phyloP scores from a whole-genome alignment of 2,888 invertebrate genomes.

The Erebia palarica region DNA sequence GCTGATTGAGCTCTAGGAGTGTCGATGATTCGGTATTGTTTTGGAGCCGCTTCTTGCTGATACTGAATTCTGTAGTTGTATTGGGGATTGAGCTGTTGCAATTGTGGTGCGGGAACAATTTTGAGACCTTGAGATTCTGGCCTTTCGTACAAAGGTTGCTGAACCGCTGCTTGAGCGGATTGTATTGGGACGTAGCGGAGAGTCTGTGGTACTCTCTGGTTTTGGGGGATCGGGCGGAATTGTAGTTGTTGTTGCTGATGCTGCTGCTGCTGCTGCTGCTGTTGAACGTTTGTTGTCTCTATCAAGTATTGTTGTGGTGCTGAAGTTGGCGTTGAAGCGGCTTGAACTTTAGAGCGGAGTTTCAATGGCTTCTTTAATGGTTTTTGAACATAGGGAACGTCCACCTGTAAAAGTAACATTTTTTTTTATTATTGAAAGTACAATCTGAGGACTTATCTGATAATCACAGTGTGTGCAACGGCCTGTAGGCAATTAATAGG shows the following conservation, averaged over 20 bases:
- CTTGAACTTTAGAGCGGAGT: conserved; percentile 63
- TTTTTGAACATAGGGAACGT: conserved; percentile 67
- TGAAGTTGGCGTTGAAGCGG: conserved; percentile 55
- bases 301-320: conserved; percentile 78
- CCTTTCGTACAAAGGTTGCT: conserved; percentile 63
- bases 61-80: conserved; percentile 66
- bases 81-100: conserved; percentile 56
- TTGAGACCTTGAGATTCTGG: conserved; percentile 74
- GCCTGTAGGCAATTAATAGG: no score
- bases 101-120: conserved; percentile 73
- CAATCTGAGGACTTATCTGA: no score
- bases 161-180: conserved; percentile 51
- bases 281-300: conserved; percentile 76
- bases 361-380: conserved; percentile 72
- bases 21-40: conserved; percentile 70
- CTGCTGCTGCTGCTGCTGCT: conserved; percentile 42
- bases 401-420: conserved; percentile 59
- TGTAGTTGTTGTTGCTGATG: conserved; percentile 41
- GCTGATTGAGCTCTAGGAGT: conserved; percentile 55
- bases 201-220: conserved; percentile 60
- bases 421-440: not conserved
- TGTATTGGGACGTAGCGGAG: conserved; percentile 63
- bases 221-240: conserved; percentile 56
- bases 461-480: no score
- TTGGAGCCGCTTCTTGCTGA: conserved; percentile 67